Conservation (phyloP, 1,140 invertebrate genomes). For the Sminthurides bifidus region DNA sequence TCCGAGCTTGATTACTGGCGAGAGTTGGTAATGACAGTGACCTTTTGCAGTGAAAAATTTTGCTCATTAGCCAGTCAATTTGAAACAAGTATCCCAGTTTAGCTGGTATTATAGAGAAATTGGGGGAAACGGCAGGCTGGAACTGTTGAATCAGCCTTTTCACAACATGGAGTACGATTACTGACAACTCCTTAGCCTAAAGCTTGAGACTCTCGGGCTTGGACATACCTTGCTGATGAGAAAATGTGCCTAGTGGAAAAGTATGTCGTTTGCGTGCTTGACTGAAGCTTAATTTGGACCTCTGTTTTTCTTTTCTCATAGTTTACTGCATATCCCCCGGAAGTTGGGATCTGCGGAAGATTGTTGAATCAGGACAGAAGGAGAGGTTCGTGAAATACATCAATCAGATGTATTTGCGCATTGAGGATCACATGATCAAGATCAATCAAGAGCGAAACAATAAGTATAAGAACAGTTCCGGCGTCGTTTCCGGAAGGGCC, state of each 20-base stretch:
- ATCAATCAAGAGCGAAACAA: not conserved
- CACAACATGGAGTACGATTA: too few relatives aligned
- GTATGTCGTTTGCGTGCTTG: not conserved
- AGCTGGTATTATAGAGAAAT: too few relatives aligned
- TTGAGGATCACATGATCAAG: not conserved
- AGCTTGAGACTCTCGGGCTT: not conserved
- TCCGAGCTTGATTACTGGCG: too few relatives aligned
- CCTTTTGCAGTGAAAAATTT: too few relatives aligned
- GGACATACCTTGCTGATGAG: not conserved
- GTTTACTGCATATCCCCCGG: not conserved
- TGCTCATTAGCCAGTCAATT: too few relatives aligned
- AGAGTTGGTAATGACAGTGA: too few relatives aligned
- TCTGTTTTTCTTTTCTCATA: not conserved
- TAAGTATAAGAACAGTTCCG: not conserved
- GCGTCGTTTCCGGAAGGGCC: not conserved
- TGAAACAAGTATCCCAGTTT: too few relatives aligned
- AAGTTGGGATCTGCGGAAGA: not conserved
- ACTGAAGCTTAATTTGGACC: not conserved
- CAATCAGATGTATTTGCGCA: not conserved
- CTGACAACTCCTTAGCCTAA: too few relatives aligned
- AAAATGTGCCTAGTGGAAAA: not conserved
- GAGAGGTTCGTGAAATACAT: constrained; percentile 1
- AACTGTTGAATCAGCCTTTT: too few relatives aligned
- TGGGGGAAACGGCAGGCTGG: too few relatives aligned
- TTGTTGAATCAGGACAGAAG: not conserved